Conservation (phyloP, 2,113 vertebrate species). For the Sander vitreus region DNA sequence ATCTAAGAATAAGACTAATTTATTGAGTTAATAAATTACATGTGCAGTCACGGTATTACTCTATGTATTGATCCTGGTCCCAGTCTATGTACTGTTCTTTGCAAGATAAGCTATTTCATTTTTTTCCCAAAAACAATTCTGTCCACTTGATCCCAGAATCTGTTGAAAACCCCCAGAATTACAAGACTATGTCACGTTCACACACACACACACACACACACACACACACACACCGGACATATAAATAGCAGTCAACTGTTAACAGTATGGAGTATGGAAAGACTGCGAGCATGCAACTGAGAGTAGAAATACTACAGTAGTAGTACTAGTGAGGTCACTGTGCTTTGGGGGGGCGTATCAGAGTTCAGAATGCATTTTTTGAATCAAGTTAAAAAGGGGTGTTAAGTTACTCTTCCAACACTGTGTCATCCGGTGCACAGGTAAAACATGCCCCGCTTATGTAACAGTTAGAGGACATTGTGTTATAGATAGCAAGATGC, state of each 20-base stretch:
- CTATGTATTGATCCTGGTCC: neutral
- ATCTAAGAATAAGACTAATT: neutral
- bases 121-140: neutral
- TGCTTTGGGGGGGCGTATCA: neutral
- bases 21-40: neutral
- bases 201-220: too few species aligned
- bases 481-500: too few species aligned
- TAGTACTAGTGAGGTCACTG: too few species aligned
- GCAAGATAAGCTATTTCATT: neutral
- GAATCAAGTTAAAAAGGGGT: neutral
- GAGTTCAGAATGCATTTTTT: neutral
- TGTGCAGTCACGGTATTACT: neutral
- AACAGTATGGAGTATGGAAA: neutral
- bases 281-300: neutral
- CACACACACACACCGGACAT: neutral
- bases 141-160: neutral
- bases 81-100: neutral
- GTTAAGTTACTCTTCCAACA: neutral
- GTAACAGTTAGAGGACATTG: too few species aligned
- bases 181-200: neutral
- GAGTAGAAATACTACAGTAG: neutral
- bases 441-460: neutral
- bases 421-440: neutral
- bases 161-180: neutral
- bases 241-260: conserved; percentile 6